A percentile compares a stretch with the other conserved stretches of the same genome.
Evolutionary conservation across 2,797 vertebrate genomes (phyloP).

Genomic region (Syngnathus rostellatus): DNA sequence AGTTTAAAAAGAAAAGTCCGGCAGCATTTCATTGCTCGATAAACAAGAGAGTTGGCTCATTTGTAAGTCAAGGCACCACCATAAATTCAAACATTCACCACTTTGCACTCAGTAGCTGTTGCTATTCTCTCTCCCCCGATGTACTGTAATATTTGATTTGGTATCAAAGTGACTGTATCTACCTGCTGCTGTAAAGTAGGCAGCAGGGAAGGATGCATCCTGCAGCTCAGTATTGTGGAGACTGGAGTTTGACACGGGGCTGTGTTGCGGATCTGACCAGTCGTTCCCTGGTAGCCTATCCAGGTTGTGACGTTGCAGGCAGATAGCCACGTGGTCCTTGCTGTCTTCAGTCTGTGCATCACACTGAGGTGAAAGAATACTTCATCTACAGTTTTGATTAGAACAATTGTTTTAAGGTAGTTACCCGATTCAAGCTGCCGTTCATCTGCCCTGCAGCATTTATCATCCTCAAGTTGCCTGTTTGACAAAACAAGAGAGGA

Average conservation of each 20-base stretch:
- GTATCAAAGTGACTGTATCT: conserved; percentile 2
- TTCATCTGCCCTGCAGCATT: conserved; percentile 52
- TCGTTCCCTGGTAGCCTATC: conserved; percentile 37
- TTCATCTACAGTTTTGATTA: background rate
- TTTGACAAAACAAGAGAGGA: conserved; percentile 13
- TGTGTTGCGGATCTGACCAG: conserved; percentile 39
- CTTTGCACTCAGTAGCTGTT: background rate
- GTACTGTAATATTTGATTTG: background rate
- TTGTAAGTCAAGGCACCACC: too few relatives aligned
- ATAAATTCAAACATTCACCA: too few relatives aligned
- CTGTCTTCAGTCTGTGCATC: conserved; percentile 51
- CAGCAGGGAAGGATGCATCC: conserved; percentile 34
- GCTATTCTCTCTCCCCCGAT: too few relatives aligned
- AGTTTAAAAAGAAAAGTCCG: too few relatives aligned
- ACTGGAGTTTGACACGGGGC: conserved; percentile 34
- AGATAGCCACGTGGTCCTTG: conserved; percentile 60
- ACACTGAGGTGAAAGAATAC: background rate
- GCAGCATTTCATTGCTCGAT: too few relatives aligned
- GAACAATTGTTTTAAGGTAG: background rate
- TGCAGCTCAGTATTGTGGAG: conserved; percentile 52
- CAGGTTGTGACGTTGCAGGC: conserved; percentile 43
- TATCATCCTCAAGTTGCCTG: conserved; percentile 39
- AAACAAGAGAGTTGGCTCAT: too few relatives aligned
- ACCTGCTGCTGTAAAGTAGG: conserved; percentile 50
- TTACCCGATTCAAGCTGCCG: conserved; percentile 39